Conservation (phyloP, 2,113 vertebrate species). For the Brachypodius melanocephalos region DNA sequence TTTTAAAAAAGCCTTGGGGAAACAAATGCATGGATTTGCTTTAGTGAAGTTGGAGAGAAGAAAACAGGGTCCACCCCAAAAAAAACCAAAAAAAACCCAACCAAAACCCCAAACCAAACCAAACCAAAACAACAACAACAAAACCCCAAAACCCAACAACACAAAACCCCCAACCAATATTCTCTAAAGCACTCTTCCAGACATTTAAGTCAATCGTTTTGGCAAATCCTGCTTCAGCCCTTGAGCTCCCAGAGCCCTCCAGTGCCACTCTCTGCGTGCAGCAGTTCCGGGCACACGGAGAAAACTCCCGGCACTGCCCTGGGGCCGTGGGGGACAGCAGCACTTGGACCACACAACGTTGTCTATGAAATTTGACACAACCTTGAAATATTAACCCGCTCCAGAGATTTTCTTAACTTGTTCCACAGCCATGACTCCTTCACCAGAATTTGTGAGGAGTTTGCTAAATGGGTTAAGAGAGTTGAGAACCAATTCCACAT, state of each 20-base stretch:
- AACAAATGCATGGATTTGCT: not conserved
- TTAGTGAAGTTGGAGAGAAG: not conserved
- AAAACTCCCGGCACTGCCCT: not conserved
- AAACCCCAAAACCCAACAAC: not conserved
- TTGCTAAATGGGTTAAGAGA: not conserved
- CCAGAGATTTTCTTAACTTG: not conserved
- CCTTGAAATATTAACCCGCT: not conserved
- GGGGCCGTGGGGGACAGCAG: fast-evolving
- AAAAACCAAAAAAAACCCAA: not conserved
- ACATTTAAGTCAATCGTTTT: not conserved
- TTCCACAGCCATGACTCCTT: not conserved
- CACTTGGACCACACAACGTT: not conserved
- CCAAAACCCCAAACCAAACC: not conserved
- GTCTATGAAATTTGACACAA: not conserved
- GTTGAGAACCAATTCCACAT: not conserved
- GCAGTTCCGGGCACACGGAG: fast-evolving
- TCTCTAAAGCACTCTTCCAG: not conserved
- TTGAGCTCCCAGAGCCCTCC: not conserved
- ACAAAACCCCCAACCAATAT: not conserved
- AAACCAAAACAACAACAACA: no score
- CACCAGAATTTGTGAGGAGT: not conserved
- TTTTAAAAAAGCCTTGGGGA: not conserved
- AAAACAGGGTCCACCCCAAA: not conserved
- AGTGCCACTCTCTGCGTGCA: not conserved
- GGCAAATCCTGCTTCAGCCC: not conserved